Evolutionary conservation across 2,113 vertebrate genomes (phyloP), one percentile per base, ranked within the genome.

Genomic region (Anser brachyrhynchus): DNA sequence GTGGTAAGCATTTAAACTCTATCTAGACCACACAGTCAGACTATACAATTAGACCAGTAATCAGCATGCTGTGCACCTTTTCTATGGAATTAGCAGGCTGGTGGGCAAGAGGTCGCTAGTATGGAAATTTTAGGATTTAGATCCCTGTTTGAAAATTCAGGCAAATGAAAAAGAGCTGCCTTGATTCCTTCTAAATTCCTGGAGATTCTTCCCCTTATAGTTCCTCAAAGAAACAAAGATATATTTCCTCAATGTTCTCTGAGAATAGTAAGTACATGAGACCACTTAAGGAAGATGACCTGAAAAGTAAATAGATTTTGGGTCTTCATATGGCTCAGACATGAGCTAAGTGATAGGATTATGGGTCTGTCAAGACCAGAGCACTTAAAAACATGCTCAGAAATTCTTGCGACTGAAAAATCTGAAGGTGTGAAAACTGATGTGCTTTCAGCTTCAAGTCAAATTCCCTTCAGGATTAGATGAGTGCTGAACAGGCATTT

Each of bases 391-490:
- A 2, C 6, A 5, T 52, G 13, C 43, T 93, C 20, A 87, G 66
- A 96, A 93, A 93, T 79, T 51, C 84, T 78, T 49, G 51, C 79
- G 22, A 74, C 46, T 84, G 57, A 80, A 86, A 91, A 91, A 55
- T 54, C 18, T 84, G 66, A 51, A 21, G 5, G 10, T 46, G 52
- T 51, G 37, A 89, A 75, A 67, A 16, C 12, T 37, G 10, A 6
- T 55, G 15, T 58, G 31, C 31, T 66, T 77, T 66, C 70, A 71
- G 44, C 59, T 37, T 61, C n/a, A 37, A 86, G 31, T 71, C 61
- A 84, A 23, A 39, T 44, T 82, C 12, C n/a, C 35, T 87, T 23
- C 43, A 87, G 70, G 49, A 87, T 72, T 90, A 85, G 6, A 3
- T 57, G 84, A 93, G 78, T 85, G 39, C 22, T 75, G 58, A 79